Evolutionary conservation across 2,797 vertebrate genomes (phyloP).

Genomic region (Holocentrus rufus): DNA sequence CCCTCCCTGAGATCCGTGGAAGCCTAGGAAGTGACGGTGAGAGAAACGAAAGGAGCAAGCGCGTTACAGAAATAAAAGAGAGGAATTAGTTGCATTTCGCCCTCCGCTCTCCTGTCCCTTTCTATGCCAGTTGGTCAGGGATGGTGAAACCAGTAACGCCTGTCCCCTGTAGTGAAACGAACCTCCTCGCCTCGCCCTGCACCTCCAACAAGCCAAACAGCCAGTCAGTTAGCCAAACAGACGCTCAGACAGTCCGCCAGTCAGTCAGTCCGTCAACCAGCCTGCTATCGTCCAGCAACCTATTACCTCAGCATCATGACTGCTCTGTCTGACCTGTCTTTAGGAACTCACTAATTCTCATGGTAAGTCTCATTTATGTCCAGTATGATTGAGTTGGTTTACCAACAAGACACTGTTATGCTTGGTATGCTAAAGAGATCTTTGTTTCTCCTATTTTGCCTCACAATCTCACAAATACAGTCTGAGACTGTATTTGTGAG

Average conservation of each 20-base stretch:
- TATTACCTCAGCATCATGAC: constrained; percentile 82
- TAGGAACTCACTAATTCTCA: constrained; percentile 82
- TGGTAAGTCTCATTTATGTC: constrained; percentile 74
- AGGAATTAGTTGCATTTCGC: constrained; percentile 37
- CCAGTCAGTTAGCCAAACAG: constrained; percentile 43
- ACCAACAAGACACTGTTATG: neutral
- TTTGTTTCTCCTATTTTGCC: neutral
- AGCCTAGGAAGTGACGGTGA: constrained; percentile 51
- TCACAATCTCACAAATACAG: neutral
- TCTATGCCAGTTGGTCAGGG: constrained; percentile 67
- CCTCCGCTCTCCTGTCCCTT: constrained; percentile 42
- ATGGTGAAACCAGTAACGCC: constrained; percentile 73
- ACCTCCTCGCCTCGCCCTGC: constrained; percentile 47
- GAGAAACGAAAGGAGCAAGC: constrained; percentile 32
- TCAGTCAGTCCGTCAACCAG: constrained; percentile 62
- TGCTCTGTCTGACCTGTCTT: constrained; percentile 76
- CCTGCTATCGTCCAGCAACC: constrained; percentile 72
- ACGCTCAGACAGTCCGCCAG: constrained; percentile 54
- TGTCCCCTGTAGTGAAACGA: constrained; percentile 64
- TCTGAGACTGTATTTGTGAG: neutral
- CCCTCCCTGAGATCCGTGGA: constrained; percentile 43
- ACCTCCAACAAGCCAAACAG: constrained; percentile 51
- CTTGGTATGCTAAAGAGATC: neutral
- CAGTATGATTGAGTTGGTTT: neutral
- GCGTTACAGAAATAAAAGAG: constrained; percentile 35